Evolutionary conservation across 1,140 invertebrate species (phyloP), one percentile per base, ranked within the genome.

Genomic region (Rhizoglyphus robini): DNA sequence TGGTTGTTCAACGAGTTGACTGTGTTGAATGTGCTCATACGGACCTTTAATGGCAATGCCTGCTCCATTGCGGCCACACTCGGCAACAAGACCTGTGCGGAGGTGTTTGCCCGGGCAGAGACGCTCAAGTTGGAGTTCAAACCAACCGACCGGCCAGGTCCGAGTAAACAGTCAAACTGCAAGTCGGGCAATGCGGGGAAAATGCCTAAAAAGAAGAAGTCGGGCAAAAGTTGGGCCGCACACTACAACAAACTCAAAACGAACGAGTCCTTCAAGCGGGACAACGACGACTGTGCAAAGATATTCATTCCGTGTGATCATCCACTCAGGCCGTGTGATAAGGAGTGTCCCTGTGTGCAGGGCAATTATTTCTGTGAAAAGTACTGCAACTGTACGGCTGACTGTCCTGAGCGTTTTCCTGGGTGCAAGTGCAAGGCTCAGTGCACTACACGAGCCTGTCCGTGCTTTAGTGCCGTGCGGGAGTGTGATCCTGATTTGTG

Each of bases 401-500:
- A 96, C 72, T 98, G 92, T 88, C 76, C 84, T 73, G 96, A 96
- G 78, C 82, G 93, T 29, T 99, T 99, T 76, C 94, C 95, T 0
- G 96, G 96, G 0, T 99, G 96, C 75, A 83, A 94, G 1, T 99
- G 96, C 76, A 96, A 95, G 75, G 93, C 93, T 13, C 90, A 95
- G 74, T 99, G 96, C 78, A 96, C 96, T 74, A 98, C 94, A 0
- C 98, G 98, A 76, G 93, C 96, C 76, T 99, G 96, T 74, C 94
- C 95, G 1, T 99, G 96, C 76, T 99, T 96, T 78, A 81, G 97
- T 72, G 96, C 96, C 13, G 91, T 96, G 36, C 81, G 96, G 38
- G 96, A 99, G 80, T 99, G 96, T 76, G 96, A 99, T 80, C 96
- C 96, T 18, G 96, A 99, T 81, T 79, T 99, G n/a, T 99, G 96